Conservation (phyloP, 2,888 invertebrate species). For the Pecten maximus region DNA sequence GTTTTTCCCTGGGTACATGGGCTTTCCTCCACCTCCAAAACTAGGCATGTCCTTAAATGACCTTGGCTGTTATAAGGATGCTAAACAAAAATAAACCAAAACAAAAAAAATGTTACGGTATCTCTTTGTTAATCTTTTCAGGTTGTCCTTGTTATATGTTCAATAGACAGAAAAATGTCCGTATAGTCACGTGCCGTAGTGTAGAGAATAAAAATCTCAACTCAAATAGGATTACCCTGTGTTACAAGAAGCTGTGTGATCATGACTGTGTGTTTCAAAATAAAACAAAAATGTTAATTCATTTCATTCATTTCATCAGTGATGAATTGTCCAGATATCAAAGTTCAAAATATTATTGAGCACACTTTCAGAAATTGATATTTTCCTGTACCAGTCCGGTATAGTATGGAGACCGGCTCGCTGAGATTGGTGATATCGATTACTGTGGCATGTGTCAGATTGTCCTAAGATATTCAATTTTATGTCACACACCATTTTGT, state of each 20-base stretch:
- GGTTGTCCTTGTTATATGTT: no score
- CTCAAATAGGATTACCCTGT: background rate
- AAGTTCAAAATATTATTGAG: background rate
- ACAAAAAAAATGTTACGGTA: no score
- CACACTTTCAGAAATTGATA: background rate
- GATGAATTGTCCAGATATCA: constrained; percentile 9
- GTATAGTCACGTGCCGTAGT: no score
- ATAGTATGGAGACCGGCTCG: background rate
- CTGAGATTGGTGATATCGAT: background rate
- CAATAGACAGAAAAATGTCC: no score
- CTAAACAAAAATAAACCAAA: no score
- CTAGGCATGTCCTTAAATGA: no score
- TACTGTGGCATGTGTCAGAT: background rate
- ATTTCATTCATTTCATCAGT: background rate
- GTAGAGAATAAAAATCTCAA: no score
- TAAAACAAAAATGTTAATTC: background rate
- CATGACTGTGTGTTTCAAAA: background rate
- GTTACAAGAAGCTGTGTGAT: background rate
- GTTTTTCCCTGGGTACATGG: no score
- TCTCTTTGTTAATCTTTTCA: no score
- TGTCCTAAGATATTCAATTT: background rate
- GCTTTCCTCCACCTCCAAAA: no score
- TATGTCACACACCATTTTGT: background rate
- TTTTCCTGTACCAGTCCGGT: background rate
- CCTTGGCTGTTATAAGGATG: no score